These are phyloP conservation scores for Pocillopora grandis DNA, from an alignment of 92 coral and sea anemone species.

Conservation along the genomic window DNA sequence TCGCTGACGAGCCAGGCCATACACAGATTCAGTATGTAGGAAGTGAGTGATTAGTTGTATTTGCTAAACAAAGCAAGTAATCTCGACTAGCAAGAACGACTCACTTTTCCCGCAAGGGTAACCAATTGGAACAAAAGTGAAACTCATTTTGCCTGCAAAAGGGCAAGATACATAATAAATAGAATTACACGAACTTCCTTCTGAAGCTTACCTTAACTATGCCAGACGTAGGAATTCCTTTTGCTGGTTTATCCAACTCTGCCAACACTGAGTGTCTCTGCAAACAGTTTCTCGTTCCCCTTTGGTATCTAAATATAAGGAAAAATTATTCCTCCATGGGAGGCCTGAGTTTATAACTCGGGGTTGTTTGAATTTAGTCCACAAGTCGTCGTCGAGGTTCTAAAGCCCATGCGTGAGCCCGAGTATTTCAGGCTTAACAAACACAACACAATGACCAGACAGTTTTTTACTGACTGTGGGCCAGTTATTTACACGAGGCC, in stretches of 20 bases:
- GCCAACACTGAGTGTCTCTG: constrained; percentile 69
- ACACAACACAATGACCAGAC: background rate
- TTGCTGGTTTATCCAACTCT: constrained; percentile 68
- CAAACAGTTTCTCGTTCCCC: constrained; percentile 47
- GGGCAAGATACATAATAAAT: background rate
- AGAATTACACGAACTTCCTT: constrained; percentile 51
- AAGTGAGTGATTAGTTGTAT: no score
- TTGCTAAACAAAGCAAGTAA: no score
- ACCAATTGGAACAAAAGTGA: no score
- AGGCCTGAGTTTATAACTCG: background rate
- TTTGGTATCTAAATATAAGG: constrained; percentile 3
- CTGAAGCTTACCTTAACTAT: constrained; percentile 84
- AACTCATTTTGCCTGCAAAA: background rate
- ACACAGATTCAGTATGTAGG: no score
- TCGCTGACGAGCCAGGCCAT: no score
- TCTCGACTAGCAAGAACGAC: no score
- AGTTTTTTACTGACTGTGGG: no score
- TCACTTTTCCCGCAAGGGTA: no score
- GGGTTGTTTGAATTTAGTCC: background rate
- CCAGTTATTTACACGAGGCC: no score
- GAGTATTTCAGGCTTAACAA: background rate
- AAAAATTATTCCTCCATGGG: background rate
- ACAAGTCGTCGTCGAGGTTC: background rate
- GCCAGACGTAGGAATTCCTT: constrained; percentile 81
- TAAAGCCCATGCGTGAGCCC: no score